A percentile compares a stretch with the other conserved stretches of the same genome.
These are phyloP conservation scores for Squalus acanthias DNA, from an alignment of 2,797 vertebrate genomes.

Conservation along the genomic window DNA sequence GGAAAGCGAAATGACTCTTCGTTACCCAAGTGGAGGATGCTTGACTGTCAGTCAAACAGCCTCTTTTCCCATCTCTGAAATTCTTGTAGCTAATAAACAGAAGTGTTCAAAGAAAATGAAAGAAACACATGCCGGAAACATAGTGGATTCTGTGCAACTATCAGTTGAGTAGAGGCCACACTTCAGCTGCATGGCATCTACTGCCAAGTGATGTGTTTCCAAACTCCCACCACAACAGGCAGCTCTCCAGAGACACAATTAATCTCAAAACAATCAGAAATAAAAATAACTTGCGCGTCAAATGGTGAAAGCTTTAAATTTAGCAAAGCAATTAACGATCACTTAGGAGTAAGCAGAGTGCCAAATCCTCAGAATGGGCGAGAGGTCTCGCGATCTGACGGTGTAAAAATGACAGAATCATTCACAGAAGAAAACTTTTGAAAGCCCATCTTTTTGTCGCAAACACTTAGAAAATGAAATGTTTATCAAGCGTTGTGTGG, in stretches of 20 bases:
- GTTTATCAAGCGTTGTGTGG: too few relatives aligned
- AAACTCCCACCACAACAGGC: neutral
- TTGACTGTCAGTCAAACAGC: neutral
- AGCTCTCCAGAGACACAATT: neutral
- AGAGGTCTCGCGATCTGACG: neutral
- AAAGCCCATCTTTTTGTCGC: neutral
- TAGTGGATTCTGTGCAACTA: neutral
- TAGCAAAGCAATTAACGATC: neutral
- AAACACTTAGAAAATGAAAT: neutral
- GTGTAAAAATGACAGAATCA: neutral
- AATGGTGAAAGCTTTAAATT: neutral
- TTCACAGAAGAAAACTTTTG: neutral
- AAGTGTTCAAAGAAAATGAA: neutral
- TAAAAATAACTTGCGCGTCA: slow-evolving; percentile 21
- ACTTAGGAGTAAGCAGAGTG: neutral
- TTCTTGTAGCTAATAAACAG: too few relatives aligned
- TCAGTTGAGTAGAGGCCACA: neutral
- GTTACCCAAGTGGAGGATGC: neutral
- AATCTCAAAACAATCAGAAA: neutral
- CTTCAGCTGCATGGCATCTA: neutral
- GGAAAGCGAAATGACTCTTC: neutral
- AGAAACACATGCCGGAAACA: too few relatives aligned
- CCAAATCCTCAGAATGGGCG: neutral
- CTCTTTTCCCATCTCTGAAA: neutral
- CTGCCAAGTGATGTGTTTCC: neutral